Conservation (phyloP, 2,888 invertebrate species). For the Osmoderma eremita region DNA sequence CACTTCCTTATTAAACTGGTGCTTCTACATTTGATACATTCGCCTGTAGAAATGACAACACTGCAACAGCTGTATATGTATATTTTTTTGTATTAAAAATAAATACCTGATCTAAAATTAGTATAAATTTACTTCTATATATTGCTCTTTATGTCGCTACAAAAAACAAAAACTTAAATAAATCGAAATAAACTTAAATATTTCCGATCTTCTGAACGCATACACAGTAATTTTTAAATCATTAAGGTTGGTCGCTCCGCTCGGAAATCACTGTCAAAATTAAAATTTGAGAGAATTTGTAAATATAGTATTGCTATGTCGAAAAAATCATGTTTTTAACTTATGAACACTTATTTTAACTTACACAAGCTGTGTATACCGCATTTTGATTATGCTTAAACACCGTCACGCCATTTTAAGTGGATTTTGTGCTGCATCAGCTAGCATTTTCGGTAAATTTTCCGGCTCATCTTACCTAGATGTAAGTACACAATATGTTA, state of each 20-base stretch:
- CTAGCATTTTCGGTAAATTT: slow-evolving; percentile 74
- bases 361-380: neutral
- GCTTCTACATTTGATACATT: slow-evolving; percentile 1
- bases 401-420: slow-evolving; percentile 66
- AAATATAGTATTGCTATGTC: neutral
- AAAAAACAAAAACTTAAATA: too few relatives aligned
- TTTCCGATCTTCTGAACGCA: too few relatives aligned
- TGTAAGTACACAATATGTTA: slow-evolving; percentile 50
- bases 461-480: slow-evolving; percentile 64
- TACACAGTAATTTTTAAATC: too few relatives aligned
- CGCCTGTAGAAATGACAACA: slow-evolving; percentile 17
- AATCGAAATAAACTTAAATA: too few relatives aligned
- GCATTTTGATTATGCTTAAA: slow-evolving; percentile 46
- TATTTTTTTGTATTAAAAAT: slow-evolving; percentile 3
- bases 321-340: slow-evolving; percentile 3
- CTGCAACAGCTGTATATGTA: slow-evolving; percentile 20
- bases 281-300: too few relatives aligned
- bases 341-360: slow-evolving; percentile 5
- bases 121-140: too few relatives aligned
- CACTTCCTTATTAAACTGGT: slow-evolving; percentile 2
- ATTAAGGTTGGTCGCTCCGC: too few relatives aligned
- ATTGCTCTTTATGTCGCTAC: too few relatives aligned
- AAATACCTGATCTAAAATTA: too few relatives aligned
- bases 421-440: slow-evolving; percentile 71
- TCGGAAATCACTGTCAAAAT: too few relatives aligned